phyloP scores from a whole-genome alignment of 2,113 vertebrate species.

The Leiothrix lutea region DNA sequence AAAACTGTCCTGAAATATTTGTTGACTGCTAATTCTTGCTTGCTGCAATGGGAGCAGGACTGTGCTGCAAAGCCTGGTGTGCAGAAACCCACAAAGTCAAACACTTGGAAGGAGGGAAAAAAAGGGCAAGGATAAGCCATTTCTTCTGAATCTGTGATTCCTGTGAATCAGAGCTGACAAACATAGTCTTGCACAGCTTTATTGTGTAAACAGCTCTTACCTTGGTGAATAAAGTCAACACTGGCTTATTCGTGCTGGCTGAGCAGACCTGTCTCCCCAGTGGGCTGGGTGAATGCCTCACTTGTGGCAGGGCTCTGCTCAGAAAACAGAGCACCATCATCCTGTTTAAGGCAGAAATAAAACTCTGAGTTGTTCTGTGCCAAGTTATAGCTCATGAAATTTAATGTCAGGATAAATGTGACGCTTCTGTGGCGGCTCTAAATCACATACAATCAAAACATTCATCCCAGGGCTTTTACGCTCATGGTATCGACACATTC shows the following conservation, averaged over 20 bases:
- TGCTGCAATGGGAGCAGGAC: not conserved
- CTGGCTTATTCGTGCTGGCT: constrained; percentile 57
- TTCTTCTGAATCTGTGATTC: not conserved
- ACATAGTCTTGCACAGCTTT: not conserved
- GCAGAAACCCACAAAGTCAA: not conserved
- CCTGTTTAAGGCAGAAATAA: constrained; percentile 62
- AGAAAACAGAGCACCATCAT: constrained; percentile 64
- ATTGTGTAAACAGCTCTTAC: constrained; percentile 58
- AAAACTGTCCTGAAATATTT: not conserved
- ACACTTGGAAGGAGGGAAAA: not conserved
- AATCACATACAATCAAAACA: not conserved
- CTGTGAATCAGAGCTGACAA: not conserved
- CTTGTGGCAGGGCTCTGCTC: constrained; percentile 38
- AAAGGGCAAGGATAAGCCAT: not conserved
- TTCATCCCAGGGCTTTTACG: not conserved
- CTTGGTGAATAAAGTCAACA: constrained; percentile 87
- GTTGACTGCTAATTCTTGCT: not conserved
- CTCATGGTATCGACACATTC: not conserved
- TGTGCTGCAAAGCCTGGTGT: not conserved
- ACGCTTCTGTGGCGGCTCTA: not conserved
- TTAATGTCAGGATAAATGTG: not conserved
- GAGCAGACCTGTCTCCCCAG: constrained; percentile 52
- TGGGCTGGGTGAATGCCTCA: constrained; percentile 17
- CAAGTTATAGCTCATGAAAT: not conserved
- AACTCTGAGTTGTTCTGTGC: not conserved